A percentile compares a stretch with the other conserved stretches of the same genome.
Evolutionary conservation across 2,113 vertebrate genomes (phyloP).

Genomic region (Cryptomyrus ogoouensis): DNA sequence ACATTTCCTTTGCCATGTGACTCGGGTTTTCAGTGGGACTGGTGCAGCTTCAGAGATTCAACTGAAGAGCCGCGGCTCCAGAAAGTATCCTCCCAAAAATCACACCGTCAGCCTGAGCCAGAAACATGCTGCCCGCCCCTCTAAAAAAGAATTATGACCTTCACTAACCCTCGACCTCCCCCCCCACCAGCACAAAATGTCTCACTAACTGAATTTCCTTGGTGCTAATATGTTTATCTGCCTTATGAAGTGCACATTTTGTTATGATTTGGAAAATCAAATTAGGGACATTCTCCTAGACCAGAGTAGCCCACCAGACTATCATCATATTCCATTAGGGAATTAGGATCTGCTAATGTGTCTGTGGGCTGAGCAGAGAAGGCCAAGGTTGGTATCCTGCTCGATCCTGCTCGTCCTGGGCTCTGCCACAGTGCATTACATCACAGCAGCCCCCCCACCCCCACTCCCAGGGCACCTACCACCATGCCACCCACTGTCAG

Average conservation of each 20-base stretch:
- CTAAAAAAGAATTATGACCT: constrained; percentile 5
- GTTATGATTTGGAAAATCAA: constrained; percentile 13
- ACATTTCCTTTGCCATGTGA: neutral
- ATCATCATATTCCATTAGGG: constrained; percentile 18
- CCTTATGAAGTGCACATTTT: constrained; percentile 14
- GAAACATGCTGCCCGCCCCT: neutral
- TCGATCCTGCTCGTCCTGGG: neutral
- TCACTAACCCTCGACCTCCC: neutral
- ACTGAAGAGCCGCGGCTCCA: neutral
- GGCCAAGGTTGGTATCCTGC: neutral
- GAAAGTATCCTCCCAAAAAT: neutral
- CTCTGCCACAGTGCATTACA: neutral
- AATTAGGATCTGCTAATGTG: constrained; percentile 26
- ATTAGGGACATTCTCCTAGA: constrained; percentile 9
- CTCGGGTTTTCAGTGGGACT: neutral
- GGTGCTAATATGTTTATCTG: neutral
- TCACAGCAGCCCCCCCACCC: neutral
- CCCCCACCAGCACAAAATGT: neutral
- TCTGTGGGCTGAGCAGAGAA: neutral
- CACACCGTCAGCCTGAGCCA: neutral
- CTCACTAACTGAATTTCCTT: neutral
- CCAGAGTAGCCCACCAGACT: neutral
- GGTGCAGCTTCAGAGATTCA: neutral
- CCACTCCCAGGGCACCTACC: neutral
- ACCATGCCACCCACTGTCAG: neutral